Evolutionary conservation across 2,888 invertebrate species (phyloP), one percentile per base, ranked within the genome.

Genomic region (Hydropsyche betteni): DNA sequence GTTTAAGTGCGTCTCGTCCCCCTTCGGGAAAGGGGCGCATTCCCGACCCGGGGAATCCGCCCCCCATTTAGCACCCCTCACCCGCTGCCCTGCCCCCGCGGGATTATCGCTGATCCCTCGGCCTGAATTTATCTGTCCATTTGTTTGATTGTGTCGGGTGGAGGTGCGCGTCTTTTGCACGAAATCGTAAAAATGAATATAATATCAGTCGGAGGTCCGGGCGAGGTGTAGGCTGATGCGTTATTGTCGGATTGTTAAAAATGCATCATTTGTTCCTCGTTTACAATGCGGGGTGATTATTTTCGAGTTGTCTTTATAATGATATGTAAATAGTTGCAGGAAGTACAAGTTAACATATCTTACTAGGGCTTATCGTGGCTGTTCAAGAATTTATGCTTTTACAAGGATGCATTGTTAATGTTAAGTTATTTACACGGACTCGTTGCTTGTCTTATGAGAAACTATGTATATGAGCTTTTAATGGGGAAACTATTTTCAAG

Each of bases 101-200:
- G 58, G 44, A 72, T 72, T 72, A 72, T 64, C 64, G 53, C 70
- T 72, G 38, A 36, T 58, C 58, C 72, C 72, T 10, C 14, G 58
- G 33, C 24, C 61, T 16, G 44, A 72, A 72, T 72, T 72, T 72
- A 72, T 72, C 72, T 58, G 72, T 72, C 72, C 72, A 72, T 72
- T 72, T 72, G 38, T 58, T 61, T 72, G 72, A 72, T 72, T 72
- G 72, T 69, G 51, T 58, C 36, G 12, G 34, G 36, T 14, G 36
- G 34, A 16, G 55, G 72, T 44, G 72, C 72, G 38, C 51, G 72
- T 50, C 55, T 36, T 58, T 72, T 33, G 38, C 58, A 53, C 70
- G 53, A 4, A 34, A 12, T 14, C 72, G 38, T 72, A 58, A 72
- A 72, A 72, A 72, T 58, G 38, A 61, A 72, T 72, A 72, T 58